Base-by-base conservation (phyloP, 2,797 vertebrate genomes). In the Hephaestus fuliginosus region DNA sequence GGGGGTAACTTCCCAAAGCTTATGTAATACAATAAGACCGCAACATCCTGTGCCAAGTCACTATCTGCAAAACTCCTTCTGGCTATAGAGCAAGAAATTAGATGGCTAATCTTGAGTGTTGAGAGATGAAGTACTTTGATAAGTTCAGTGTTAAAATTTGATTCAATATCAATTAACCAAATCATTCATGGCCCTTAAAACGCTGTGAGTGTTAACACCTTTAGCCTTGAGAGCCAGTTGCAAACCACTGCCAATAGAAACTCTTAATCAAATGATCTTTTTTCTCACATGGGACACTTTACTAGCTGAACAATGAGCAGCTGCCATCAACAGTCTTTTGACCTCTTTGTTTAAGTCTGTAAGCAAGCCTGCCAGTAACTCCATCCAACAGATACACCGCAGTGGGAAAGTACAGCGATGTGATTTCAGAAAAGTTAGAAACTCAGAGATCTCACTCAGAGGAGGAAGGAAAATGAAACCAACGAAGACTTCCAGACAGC, bases 401-500 rank as follows among this genome's bases (percentile, higher is more conserved):
- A 39, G 17, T 55, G 53, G 52, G 25, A 17, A 25, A 67, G 25
- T 18, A 18, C 30, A 51, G 20, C 75, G 28, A 46, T 53, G 64
- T 74, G 64, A 60, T 51, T 65, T 3, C 20, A 51, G 48, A 28
- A 36, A 69, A 28, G 36, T 51, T n/a, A 17, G 20, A 8, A 55
- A 60, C 63, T 70, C 13, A 18, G 7, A 33, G 30, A 33, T 83
- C 66, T 41, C 60, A 33, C 28, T 70, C 25, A 46, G 15, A 63
- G 39, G 25, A 73, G 43, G 56, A 78, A 65, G 49, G n/a, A 66
- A 75, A 68, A 76, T 68, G 14, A 68, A 67, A 82, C 57, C 67
- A 36, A 14, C 25, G 30, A 74, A 70, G 18, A 30, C 11, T 14
- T 84, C 48, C 67, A 75, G 48, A 70, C 69, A 20, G 81, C 65